These are phyloP conservation scores for Cordilura impudica DNA, from an alignment of 2,888 invertebrate genomes.

Conservation along the genomic window DNA sequence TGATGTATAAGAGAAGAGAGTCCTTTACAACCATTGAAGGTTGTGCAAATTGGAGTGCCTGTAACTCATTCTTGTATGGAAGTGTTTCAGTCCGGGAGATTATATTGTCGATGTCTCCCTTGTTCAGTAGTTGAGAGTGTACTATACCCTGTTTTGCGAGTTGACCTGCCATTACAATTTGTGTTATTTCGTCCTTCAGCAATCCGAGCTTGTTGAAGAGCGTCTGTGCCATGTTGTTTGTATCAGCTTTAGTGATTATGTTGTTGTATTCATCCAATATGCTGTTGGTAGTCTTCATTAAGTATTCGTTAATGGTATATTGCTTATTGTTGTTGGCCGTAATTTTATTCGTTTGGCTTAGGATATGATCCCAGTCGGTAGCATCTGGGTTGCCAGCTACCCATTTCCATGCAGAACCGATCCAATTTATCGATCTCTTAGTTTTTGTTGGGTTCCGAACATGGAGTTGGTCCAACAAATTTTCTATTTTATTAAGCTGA, in stretches of 20 bases:
- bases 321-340: conserved; percentile 22
- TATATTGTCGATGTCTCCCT: conserved; percentile 57
- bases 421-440: conserved; percentile 37
- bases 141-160: conserved; percentile 58
- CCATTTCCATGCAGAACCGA: conserved; percentile 41
- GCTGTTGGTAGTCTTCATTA: conserved; percentile 15
- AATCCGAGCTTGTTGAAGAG: conserved; percentile 28
- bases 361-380: conserved; percentile 12
- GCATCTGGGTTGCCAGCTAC: conserved; percentile 33
- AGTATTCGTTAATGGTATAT: conserved; percentile 31
- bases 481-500: conserved; percentile 36
- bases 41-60: conserved; percentile 60
- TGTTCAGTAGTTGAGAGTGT: conserved; percentile 55
- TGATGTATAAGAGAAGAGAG: conserved; percentile 51
- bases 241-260: conserved; percentile 1
- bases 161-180: conserved; percentile 44
- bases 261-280: conserved; percentile 15
- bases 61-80: conserved; percentile 57
- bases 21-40: too few relatives aligned
- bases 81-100: conserved; percentile 56
- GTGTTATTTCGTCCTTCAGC: conserved; percentile 42
- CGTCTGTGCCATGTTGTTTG: conserved; percentile 4
- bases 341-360: neutral
- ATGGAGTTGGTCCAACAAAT: conserved; percentile 35
- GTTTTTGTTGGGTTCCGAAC: neutral